phyloP scores from a whole-genome alignment of 2,113 vertebrate species.

The Thalassoma bifasciatum region DNA sequence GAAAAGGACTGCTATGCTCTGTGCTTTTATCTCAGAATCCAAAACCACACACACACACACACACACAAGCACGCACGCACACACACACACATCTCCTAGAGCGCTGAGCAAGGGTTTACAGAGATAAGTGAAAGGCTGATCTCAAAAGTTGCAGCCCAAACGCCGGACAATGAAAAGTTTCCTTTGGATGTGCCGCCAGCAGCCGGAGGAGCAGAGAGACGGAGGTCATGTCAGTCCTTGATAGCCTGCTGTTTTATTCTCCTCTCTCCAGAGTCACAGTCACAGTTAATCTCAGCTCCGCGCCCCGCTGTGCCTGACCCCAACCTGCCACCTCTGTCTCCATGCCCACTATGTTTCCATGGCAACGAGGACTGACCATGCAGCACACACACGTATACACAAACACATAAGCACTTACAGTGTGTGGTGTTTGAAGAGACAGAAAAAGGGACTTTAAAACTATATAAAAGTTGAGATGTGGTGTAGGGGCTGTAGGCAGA shows the following conservation, averaged over 20 bases:
- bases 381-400: not conserved
- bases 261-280: constrained; percentile 71
- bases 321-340: constrained; percentile 70
- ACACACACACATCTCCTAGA: constrained; percentile 25
- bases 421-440: not conserved
- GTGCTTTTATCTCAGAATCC: constrained; percentile 1
- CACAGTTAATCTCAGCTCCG: constrained; percentile 77
- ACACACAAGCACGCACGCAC: constrained; percentile 22
- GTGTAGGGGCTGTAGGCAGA: constrained; percentile 24
- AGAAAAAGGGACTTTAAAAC: constrained; percentile 10
- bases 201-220: constrained; percentile 36
- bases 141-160: constrained; percentile 46
- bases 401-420: not conserved
- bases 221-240: constrained; percentile 63
- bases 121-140: constrained; percentile 50
- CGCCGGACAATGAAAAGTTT: constrained; percentile 52
- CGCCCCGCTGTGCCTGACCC: constrained; percentile 72
- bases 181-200: constrained; percentile 32
- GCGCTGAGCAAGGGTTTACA: constrained; percentile 35
- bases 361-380: constrained; percentile 64
- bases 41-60: constrained; percentile 33
- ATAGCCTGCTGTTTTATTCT: constrained; percentile 73
- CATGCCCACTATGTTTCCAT: constrained; percentile 62
- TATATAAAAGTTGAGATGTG: constrained; percentile 30
- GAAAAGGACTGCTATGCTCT: not conserved